Percentiles rank a stretch among this genome's conserved stretches.
These are phyloP conservation scores for Lepidurus apus DNA, from an alignment of 1,140 invertebrate genomes.

Conservation along the genomic window DNA sequence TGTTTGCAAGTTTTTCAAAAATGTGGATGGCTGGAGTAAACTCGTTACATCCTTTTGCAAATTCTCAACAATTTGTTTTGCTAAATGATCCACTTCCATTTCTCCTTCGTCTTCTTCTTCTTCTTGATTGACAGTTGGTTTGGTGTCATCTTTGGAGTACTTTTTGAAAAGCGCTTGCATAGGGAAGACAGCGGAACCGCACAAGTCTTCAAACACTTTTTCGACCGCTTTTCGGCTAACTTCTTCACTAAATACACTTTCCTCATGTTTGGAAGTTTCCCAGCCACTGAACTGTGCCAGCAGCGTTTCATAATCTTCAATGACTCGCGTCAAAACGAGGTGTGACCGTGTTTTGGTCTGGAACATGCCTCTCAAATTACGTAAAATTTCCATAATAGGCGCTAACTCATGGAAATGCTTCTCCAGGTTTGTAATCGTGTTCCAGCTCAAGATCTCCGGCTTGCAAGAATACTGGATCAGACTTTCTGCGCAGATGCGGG, in stretches of 20 bases:
- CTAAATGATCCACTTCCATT: conserved; percentile 58
- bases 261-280: not conserved
- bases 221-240: not conserved
- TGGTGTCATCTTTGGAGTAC: conserved; percentile 42
- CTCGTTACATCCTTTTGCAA: conserved; percentile 52
- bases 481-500: not conserved
- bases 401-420: not conserved
- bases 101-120: conserved; percentile 44
- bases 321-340: not conserved
- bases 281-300: not conserved
- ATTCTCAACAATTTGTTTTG: conserved; percentile 55
- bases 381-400: not conserved
- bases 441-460: not conserved
- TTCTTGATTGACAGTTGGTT: conserved; percentile 39
- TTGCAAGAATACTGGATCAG: not conserved
- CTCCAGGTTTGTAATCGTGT: not conserved
- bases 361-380: not conserved
- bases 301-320: not conserved
- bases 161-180: conserved; percentile 67
- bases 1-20: not conserved
- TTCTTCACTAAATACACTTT: not conserved
- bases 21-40: not conserved
- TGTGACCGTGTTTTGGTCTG: not conserved
- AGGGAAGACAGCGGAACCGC: conserved; percentile 46
- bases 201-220: conserved; percentile 25